These are phyloP conservation scores for Periophthalmodon schlosseri DNA, from an alignment of 2,113 vertebrate species.

Conservation along the genomic window DNA sequence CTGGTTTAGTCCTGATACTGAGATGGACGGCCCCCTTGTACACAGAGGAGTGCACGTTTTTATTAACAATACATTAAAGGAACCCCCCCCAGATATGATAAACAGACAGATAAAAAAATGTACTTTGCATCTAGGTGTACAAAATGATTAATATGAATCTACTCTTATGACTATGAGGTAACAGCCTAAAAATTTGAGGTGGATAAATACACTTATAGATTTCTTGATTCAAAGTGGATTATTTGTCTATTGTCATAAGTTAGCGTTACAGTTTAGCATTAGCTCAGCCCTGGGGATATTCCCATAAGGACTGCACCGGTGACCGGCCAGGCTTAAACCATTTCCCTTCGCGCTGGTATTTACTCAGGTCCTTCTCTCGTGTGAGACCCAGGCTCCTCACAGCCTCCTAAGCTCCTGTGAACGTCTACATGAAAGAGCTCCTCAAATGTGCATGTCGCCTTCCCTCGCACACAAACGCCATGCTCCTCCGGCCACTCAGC, in stretches of 20 bases:
- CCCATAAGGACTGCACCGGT: not conserved
- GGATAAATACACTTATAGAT: too few species aligned
- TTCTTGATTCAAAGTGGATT: slow-evolving; percentile 23
- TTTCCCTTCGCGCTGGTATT: slow-evolving; percentile 41
- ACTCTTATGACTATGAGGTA: too few species aligned
- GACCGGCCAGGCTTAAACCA: not conserved
- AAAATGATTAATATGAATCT: too few species aligned
- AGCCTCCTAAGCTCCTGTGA: slow-evolving; percentile 16
- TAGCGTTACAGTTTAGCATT: too few species aligned
- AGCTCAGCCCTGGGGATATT: too few species aligned
- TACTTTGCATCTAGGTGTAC: too few species aligned
- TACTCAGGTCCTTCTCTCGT: slow-evolving; percentile 34
- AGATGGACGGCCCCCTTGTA: slow-evolving; percentile 40
- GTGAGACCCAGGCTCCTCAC: not conserved
- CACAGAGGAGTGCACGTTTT: slow-evolving; percentile 10
- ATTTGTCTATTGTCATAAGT: too few species aligned
- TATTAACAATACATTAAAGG: too few species aligned
- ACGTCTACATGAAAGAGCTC: slow-evolving; percentile 54
- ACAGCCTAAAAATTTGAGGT: too few species aligned
- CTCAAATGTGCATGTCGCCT: slow-evolving; percentile 46
- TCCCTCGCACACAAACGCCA: slow-evolving; percentile 53
- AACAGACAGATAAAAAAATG: too few species aligned
- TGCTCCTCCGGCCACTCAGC: slow-evolving; percentile 49
- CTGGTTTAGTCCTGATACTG: slow-evolving; percentile 45
- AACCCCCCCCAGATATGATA: too few species aligned